Base-by-base conservation (phyloP, 2,113 vertebrate species). In the Neogale vison region DNA sequence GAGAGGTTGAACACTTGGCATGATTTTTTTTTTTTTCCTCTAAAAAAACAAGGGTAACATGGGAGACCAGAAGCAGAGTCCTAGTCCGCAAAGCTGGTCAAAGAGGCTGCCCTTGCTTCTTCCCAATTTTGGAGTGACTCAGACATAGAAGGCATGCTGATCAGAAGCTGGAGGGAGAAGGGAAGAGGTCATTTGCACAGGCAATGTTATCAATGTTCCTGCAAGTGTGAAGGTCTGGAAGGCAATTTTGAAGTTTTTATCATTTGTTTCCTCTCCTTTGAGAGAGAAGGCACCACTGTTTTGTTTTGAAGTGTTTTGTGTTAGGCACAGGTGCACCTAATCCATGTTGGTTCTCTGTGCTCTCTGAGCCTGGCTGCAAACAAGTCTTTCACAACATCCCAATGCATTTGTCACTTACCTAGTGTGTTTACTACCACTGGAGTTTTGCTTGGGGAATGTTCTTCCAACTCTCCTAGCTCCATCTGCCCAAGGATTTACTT, bases 401-500 rank as follows among this genome's bases (percentile, higher is more conserved):
- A 29, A 1, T 7, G 1, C 36, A 61, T 80, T 81, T 86, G 31
- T 97, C 87, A 85, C 83, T 80, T 77, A 47, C 50, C 67, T n/a
- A 6, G 81, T 63, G 86, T 88, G 79, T 88, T 97, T 93, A 76
- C 88, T 80, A 36, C 47, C 52, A n/a, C 17, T 55, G 20, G 39
- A 81, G 63, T 17, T 90, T 85, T 93, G 80, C 88, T 90, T 88
- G 31, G 92, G 71, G 84, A 96, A 47, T 1, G 7, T 29, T 95
- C 39, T 90, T 96, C 96, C 84, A 79, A 88, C 52, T 96, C 87
- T 55, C 45, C 65, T n/a, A 63, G 80, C 31, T 93, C 97, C 69
- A 76, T 97, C 95, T 97, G 95, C n/a, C 88, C 95, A 85, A 95
- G 81, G 69, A 90, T 57, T 77, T 95, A 63, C 52, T 90, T 79